Evolutionary conservation across 2,888 invertebrate species (phyloP).

Genomic region (Zeuzera pyrina): DNA sequence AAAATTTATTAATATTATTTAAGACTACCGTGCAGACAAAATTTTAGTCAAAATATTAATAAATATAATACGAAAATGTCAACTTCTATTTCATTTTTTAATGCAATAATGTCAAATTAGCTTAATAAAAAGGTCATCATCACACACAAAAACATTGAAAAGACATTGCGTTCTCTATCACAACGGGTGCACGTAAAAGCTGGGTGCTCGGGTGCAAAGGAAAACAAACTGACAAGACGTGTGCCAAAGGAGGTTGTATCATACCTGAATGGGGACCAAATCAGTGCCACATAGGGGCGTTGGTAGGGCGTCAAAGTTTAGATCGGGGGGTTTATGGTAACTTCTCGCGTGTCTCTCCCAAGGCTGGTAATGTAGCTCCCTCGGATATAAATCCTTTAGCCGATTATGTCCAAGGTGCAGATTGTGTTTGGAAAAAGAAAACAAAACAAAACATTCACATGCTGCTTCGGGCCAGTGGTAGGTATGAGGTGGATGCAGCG

Average conservation of each 20-base stretch:
- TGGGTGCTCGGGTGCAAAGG: constrained; percentile 54
- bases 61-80: constrained; percentile 3
- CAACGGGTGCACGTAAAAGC: constrained; percentile 59
- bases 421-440: constrained; percentile 71
- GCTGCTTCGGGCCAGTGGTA: constrained; percentile 66
- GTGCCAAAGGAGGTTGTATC: constrained; percentile 56
- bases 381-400: constrained; percentile 70
- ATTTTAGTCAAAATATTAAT: background rate
- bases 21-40: constrained; percentile 10
- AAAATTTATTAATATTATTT: constrained; percentile 14
- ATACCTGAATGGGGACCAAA: constrained; percentile 71
- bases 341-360: constrained; percentile 78
- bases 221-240: constrained; percentile 42
- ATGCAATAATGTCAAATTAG: too few species aligned
- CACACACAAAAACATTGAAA: constrained; percentile 34
- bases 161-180: constrained; percentile 34
- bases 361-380: constrained; percentile 76
- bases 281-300: constrained; percentile 67
- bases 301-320: constrained; percentile 66
- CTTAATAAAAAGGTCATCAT: too few species aligned
- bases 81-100: too few species aligned
- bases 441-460: constrained; percentile 74
- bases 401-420: constrained; percentile 69
- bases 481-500: constrained; percentile 58
- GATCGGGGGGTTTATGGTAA: constrained; percentile 71